phyloP scores from a whole-genome alignment of 2,797 vertebrate genomes.

The Danio tinwini region DNA sequence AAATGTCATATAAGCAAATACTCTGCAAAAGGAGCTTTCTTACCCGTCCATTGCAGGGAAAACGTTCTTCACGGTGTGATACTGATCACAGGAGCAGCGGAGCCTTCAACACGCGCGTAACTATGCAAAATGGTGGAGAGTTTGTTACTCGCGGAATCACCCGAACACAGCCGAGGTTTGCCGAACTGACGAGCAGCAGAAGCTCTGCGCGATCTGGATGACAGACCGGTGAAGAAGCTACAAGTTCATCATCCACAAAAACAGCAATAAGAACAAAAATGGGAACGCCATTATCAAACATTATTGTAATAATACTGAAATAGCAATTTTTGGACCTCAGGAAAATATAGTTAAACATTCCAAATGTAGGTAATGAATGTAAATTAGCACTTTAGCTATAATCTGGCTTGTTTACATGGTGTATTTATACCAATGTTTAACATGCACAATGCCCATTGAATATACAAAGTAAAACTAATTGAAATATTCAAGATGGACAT shows the following conservation, averaged over 20 bases:
- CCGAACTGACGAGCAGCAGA: slow-evolving; percentile 1
- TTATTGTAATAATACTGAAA: no score
- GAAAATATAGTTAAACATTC: no score
- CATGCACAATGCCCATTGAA: no score
- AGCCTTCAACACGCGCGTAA: slow-evolving; percentile 65
- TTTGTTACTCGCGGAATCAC: slow-evolving; percentile 74
- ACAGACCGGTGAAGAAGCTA: neutral
- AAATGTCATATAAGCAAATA: neutral
- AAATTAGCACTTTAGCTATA: no score
- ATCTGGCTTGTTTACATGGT: no score
- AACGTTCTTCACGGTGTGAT: slow-evolving; percentile 72
- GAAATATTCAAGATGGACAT: no score
- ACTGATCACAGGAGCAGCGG: slow-evolving; percentile 62
- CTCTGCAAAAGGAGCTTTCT: slow-evolving; percentile 44
- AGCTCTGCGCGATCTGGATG: neutral
- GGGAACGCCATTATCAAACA: no score
- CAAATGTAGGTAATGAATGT: no score
- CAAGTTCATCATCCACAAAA: neutral
- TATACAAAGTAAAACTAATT: no score
- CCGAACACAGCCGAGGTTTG: slow-evolving; percentile 64
- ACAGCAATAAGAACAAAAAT: neutral
- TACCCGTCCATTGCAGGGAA: slow-evolving; percentile 89
- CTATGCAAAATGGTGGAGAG: slow-evolving; percentile 85
- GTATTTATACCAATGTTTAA: no score
- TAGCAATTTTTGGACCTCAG: no score